Evolutionary conservation across 2,888 invertebrate genomes (phyloP).

Genomic region (Hybos culiciformis): DNA sequence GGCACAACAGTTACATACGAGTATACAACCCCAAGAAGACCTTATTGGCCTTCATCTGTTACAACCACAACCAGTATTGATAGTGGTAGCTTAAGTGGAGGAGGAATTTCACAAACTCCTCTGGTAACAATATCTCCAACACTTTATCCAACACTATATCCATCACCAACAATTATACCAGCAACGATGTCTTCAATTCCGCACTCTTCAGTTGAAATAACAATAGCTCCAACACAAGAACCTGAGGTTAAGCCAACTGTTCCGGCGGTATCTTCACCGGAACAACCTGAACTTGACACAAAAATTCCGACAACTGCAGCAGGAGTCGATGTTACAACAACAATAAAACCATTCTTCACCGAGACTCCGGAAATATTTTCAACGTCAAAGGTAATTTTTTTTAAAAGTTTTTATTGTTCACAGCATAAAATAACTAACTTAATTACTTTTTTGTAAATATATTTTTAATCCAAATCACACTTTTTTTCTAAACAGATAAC

Average conservation of each 20-base stretch:
- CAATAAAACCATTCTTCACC: slow-evolving; percentile 33
- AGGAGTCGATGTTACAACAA: slow-evolving; percentile 23
- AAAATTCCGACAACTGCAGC: slow-evolving; percentile 15
- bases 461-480: slow-evolving; percentile 20
- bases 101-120: not conserved
- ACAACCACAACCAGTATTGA: not conserved
- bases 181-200: slow-evolving; percentile 11
- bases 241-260: slow-evolving; percentile 15
- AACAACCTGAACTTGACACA: slow-evolving; percentile 18
- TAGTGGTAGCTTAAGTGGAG: not conserved
- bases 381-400: slow-evolving; percentile 20
- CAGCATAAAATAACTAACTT: too few species aligned
- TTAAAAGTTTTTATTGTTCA: too few species aligned
- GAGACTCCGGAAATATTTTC: slow-evolving; percentile 31
- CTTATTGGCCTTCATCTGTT: not conserved
- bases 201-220: slow-evolving; percentile 16
- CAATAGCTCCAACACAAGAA: slow-evolving; percentile 15
- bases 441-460: too few species aligned
- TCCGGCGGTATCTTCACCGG: slow-evolving; percentile 8
- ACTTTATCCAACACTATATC: slow-evolving; percentile 7
- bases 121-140: slow-evolving; percentile 8
- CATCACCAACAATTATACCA: slow-evolving; percentile 10
- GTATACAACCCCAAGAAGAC: slow-evolving; percentile 17
- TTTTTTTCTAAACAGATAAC: slow-evolving; percentile 20
- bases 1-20: slow-evolving; percentile 26